Base-by-base conservation (phyloP, 2,888 invertebrate genomes). In the Crossocerus cetratus region DNA sequence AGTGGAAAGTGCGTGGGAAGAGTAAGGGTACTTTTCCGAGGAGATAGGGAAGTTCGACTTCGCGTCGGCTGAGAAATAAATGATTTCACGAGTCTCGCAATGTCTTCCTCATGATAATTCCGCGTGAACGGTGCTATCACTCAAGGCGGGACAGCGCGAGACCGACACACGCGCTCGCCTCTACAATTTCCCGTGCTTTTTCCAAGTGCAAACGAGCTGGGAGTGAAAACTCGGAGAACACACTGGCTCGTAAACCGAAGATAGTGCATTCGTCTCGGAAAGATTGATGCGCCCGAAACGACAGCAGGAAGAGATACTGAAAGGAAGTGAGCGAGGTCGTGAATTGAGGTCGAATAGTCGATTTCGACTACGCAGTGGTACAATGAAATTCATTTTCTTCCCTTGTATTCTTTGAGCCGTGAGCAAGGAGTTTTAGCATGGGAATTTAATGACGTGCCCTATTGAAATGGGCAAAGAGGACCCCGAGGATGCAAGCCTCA, bases 211-310 rank as follows among this genome's bases (percentile, higher is more conserved):
- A 64, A 58, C 53, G 56, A 59, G 43, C 42, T 22, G 32, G 18
- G 69, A 21, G 44, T 49, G 23, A 32, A 49, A 16, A 16, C 49
- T 16, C 8, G 54, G 20, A 42, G 49, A 58, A 42, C 44, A 3
- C n/a, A 20, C 42, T 58, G 23, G 2, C 54, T 45, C 42, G 58
- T 49, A 56, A 60, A 59, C 58, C 58, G 23, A 67, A 61, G 59
- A 68, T 67, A 69, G 65, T 65, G 76, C 61, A 57, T 77, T 69
- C 67, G 56, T 18, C 54, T 54, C 63, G 23, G 56, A 44, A 69
- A 73, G 81, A 81, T 82, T 69, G 77, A 80, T 82, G 81, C 62
- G 59, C 65, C 56, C 62, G 62, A 58, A 62, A 56, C 62, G 69
- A 62, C 57, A 57, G 65, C 61, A 18, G 62, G 62, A 67, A 59